Evolutionary conservation across 1,140 invertebrate species (phyloP).

Genomic region (Drosophila gunungcola): DNA sequence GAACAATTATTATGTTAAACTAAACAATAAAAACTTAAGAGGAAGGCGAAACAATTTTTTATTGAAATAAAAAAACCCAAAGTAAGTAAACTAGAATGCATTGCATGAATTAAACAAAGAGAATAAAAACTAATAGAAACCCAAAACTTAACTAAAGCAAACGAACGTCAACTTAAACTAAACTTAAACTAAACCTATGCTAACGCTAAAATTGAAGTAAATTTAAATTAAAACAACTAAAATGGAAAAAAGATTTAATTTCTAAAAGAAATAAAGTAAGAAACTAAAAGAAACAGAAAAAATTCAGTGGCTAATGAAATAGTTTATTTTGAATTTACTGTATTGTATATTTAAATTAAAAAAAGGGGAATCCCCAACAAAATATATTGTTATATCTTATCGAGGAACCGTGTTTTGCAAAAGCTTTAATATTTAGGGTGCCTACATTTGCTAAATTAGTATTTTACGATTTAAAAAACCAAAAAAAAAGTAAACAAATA

Average conservation of each 20-base stretch:
- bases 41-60: slow-evolving; percentile 68
- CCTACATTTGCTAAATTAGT: slow-evolving; percentile 85
- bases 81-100: slow-evolving; percentile 59
- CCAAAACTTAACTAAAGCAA: slow-evolving; percentile 36
- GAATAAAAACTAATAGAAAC: slow-evolving; percentile 33
- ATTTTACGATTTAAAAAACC: slow-evolving; percentile 74
- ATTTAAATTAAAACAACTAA: slow-evolving; percentile 29
- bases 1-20: slow-evolving; percentile 72
- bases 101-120: slow-evolving; percentile 57
- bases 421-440: slow-evolving; percentile 85
- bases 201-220: slow-evolving; percentile 38
- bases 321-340: slow-evolving; percentile 80
- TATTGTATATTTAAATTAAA: slow-evolving; percentile 79
- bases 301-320: slow-evolving; percentile 60
- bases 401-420: slow-evolving; percentile 84
- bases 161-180: slow-evolving; percentile 45
- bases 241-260: slow-evolving; percentile 42
- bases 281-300: slow-evolving; percentile 13
- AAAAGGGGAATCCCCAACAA: slow-evolving; percentile 22
- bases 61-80: slow-evolving; percentile 39
- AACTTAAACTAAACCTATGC: slow-evolving; percentile 38
- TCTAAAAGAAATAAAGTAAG: slow-evolving; percentile 63
- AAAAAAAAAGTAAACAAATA: slow-evolving; percentile 18
- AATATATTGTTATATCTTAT: slow-evolving; percentile 81
- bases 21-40: slow-evolving; percentile 52